These are phyloP conservation scores for Sitophilus oryzae DNA, from an alignment of 1,140 invertebrate genomes.

Conservation along the genomic window DNA sequence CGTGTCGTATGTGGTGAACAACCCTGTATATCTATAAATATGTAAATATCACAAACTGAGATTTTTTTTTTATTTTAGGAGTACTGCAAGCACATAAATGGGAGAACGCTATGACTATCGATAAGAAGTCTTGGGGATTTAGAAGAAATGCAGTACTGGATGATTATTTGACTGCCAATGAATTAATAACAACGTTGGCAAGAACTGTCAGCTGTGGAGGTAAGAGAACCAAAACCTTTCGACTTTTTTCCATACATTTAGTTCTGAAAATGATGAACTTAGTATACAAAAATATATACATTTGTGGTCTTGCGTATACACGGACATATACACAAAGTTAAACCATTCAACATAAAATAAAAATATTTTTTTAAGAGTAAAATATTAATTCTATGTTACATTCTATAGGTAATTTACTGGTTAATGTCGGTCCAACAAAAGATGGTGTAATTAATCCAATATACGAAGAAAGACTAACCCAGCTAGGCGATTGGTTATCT, in stretches of 20 bases:
- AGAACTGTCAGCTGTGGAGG: conserved; percentile 83
- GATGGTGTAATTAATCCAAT: conserved; percentile 83
- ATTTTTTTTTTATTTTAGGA: conserved; percentile 49
- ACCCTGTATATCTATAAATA: too few relatives aligned
- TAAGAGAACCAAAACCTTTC: too few relatives aligned
- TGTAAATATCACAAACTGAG: too few relatives aligned
- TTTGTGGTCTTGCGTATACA: too few relatives aligned
- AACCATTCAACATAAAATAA: too few relatives aligned
- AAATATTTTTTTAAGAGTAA: background rate
- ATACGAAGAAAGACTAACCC: conserved; percentile 77
- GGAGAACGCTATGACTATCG: conserved; percentile 91
- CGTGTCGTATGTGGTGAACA: too few relatives aligned
- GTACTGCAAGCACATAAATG: conserved; percentile 72
- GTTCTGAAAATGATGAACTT: too few relatives aligned
- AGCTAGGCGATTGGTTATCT: conserved; percentile 70
- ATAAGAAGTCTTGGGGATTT: conserved; percentile 74
- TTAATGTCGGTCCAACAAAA: conserved; percentile 87
- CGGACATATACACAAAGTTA: too few relatives aligned
- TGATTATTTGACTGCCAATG: conserved; percentile 68
- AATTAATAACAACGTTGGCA: conserved; percentile 68
- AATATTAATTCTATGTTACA: background rate
- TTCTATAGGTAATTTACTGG: conserved; percentile 65
- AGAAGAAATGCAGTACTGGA: conserved; percentile 60
- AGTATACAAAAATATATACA: too few relatives aligned
- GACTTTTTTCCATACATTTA: too few relatives aligned